Conservation (phyloP, 1,140 invertebrate genomes). For the Anagrus nilaparvatae region DNA sequence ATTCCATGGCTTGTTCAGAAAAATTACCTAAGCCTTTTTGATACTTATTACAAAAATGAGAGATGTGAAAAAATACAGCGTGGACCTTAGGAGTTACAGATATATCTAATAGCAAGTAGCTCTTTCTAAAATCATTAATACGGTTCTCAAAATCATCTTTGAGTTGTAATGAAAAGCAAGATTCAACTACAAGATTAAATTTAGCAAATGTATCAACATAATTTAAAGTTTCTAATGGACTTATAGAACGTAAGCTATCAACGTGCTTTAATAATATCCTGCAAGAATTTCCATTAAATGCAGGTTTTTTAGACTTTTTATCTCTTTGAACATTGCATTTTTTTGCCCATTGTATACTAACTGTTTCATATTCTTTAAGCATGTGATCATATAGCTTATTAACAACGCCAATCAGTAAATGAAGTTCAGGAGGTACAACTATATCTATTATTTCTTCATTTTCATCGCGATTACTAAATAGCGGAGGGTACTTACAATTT, state of each 20-base stretch:
- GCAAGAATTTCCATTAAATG: slow-evolving; percentile 14
- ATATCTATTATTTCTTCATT: slow-evolving; percentile 7
- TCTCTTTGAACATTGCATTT: slow-evolving; percentile 7
- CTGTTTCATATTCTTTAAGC: slow-evolving; percentile 7
- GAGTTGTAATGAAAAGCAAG: slow-evolving; percentile 4
- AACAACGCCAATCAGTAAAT: slow-evolving; percentile 14
- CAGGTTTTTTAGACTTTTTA: slow-evolving; percentile 3
- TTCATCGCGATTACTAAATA: too few species aligned
- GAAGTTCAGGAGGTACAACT: slow-evolving; percentile 10
- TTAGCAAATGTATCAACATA: slow-evolving; percentile 6
- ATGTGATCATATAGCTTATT: slow-evolving; percentile 12
- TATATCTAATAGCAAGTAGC: slow-evolving; percentile 1
- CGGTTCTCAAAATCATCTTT: not conserved
- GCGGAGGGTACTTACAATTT: too few species aligned
- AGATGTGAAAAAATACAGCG: slow-evolving; percentile 6
- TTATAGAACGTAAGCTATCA: slow-evolving; percentile 1
- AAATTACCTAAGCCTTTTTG: slow-evolving; percentile 3
- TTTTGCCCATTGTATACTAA: slow-evolving; percentile 9
- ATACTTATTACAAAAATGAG: slow-evolving; percentile 4
- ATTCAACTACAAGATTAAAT: slow-evolving; percentile 5
- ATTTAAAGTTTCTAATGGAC: not conserved
- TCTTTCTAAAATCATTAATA: slow-evolving; percentile 4
- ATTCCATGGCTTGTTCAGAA: slow-evolving; percentile 6
- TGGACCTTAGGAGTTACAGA: slow-evolving; percentile 8
- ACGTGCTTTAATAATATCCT: slow-evolving; percentile 9